Conservation (phyloP, 2,888 invertebrate species). For the Lapara coniferarum region DNA sequence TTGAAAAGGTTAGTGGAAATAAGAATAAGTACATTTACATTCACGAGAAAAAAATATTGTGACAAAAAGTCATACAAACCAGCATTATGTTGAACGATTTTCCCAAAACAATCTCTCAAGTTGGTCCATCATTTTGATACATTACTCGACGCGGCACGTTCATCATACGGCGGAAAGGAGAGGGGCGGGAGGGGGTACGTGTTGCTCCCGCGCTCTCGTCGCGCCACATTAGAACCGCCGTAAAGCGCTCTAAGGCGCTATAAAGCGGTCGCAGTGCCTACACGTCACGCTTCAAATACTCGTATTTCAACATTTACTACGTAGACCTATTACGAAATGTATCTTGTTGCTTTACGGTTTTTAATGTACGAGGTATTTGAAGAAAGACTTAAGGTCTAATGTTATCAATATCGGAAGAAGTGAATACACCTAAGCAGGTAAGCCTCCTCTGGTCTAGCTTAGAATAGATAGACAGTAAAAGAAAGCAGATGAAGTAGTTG, state of each 20-base stretch:
- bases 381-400: no score
- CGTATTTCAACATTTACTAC: slow-evolving; percentile 16
- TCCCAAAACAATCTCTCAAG: background rate
- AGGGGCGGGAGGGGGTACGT: background rate
- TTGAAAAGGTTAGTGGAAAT: no score
- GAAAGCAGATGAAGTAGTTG: no score
- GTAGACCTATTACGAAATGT: slow-evolving; percentile 1
- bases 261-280: slow-evolving; percentile 13
- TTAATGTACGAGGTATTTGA: no score
- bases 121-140: background rate
- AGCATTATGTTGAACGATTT: background rate
- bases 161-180: background rate
- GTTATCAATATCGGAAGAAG: no score
- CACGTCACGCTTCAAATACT: slow-evolving; percentile 17
- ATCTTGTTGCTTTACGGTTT: background rate
- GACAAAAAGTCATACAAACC: no score
- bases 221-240: background rate
- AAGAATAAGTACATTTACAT: no score
- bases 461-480: no score
- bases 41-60: no score
- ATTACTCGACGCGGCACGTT: slow-evolving; percentile 2
- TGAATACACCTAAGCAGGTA: no score
- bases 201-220: slow-evolving; percentile 1
- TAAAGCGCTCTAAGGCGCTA: slow-evolving; percentile 14
- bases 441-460: no score